Percentiles rank a stretch among this genome's conserved stretches.
Evolutionary conservation across 1,140 invertebrate genomes (phyloP).

Genomic region (Tetramorium alpestre): DNA sequence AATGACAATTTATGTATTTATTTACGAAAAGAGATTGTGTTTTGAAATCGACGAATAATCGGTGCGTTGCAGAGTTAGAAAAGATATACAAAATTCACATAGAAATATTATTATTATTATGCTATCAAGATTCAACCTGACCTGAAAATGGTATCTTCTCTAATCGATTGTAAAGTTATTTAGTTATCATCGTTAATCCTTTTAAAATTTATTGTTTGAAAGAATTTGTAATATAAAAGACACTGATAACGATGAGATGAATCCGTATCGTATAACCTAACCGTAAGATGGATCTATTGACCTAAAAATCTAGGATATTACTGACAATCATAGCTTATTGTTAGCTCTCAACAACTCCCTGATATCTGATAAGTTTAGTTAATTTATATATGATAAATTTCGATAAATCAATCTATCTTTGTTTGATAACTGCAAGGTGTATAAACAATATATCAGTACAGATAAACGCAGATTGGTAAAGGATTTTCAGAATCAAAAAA

Average conservation of each 20-base stretch:
- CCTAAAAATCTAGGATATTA: background rate
- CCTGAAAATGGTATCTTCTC: too few relatives aligned
- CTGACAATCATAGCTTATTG: background rate
- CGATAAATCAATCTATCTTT: background rate
- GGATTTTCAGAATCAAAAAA: background rate
- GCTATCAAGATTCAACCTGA: too few relatives aligned
- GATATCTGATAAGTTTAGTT: slow-evolving; percentile 9
- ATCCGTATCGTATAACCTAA: background rate
- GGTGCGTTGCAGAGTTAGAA: too few relatives aligned
- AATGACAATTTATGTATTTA: background rate
- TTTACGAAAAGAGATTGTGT: too few relatives aligned
- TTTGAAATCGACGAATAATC: too few relatives aligned
- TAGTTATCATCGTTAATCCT: background rate
- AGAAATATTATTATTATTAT: too few relatives aligned
- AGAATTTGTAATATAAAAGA: background rate
- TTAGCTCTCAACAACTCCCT: background rate
- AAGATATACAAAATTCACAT: too few relatives aligned
- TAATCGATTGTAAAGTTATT: background rate
- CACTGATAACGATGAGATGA: too few relatives aligned
- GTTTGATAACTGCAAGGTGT: background rate
- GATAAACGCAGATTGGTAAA: background rate
- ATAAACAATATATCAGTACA: background rate
- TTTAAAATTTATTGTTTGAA: background rate
- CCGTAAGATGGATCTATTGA: background rate
- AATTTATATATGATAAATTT: background rate